Base-by-base conservation (phyloP, 2,888 invertebrate genomes). In the Malthinus seriepunctatus region DNA sequence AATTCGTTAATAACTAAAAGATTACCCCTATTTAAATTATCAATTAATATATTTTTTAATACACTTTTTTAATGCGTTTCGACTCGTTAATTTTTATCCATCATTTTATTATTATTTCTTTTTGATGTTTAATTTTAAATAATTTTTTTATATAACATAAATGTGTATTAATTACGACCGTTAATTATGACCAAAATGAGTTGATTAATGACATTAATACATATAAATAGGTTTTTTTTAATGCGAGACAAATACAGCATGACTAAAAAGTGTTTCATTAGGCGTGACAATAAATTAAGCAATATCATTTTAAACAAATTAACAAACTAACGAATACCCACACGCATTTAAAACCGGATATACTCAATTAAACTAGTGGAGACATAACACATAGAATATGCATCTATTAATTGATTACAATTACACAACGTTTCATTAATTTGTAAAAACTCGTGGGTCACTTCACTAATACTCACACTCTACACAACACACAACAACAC, bases 351-450 rank as follows among this genome's bases (percentile, higher is more conserved):
- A 65, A 64, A 68, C 67, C 68, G 68, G 67, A 68, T 67, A 67
- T 65, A 63, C 63, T 67, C 67, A 68, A 68, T 68, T 68, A 67
- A 67, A 59, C 64, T 56, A 64, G 64, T 64, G 66, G 62, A 62
- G 62, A 62, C 62, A 62, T 60, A 60, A 56, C 60, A 56, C 64
- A 64, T 66, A 63, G 65, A 67, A 67, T 69, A 66, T 69, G 69
- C 70, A 69, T 69, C 67, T 66, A 67, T 70, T 69, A 70, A 70
- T 70, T 69, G 69, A 70, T 70, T 68, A 68, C 69, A 69, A 70
- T 70, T 68, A 67, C 60, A 51, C 54, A 63, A 37, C 56, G 48
- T 55, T 56, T 53, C 60, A 47, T 61, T 61, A 61, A 56, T 60
- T 56, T 45, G 54, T 59, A 54, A 59, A 59, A 59, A 59, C 59